Evolutionary conservation across 2,888 invertebrate species (phyloP).

Genomic region (Hypselothyrea guttata): DNA sequence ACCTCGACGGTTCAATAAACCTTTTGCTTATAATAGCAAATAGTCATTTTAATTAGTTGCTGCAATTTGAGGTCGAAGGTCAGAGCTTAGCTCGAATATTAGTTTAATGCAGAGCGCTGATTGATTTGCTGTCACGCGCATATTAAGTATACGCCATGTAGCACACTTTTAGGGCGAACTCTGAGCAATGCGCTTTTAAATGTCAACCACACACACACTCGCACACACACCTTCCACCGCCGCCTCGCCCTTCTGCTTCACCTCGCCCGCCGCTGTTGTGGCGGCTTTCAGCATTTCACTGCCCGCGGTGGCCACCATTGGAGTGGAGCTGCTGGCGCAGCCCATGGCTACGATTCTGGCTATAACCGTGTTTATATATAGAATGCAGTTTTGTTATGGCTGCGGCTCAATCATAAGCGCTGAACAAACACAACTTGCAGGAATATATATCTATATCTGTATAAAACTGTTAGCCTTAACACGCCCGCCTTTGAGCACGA

Average conservation of each 20-base stretch:
- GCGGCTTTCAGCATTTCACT: constrained; percentile 80
- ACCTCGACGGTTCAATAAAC: background rate
- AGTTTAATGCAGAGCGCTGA: constrained; percentile 25
- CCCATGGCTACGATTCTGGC: constrained; percentile 63
- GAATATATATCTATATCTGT: constrained; percentile 5
- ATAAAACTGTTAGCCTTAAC: constrained; percentile 35
- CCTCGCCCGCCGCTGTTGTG: constrained; percentile 76
- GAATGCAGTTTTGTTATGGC: constrained; percentile 6
- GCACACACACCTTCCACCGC: constrained; percentile 70
- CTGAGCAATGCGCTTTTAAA: constrained; percentile 46
- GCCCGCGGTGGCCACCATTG: constrained; percentile 79
- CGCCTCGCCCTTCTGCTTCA: constrained; percentile 72
- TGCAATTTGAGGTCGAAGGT: constrained; percentile 22
- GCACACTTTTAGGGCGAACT: constrained; percentile 5
- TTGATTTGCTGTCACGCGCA: constrained; percentile 42
- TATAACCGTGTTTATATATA: constrained; percentile 23
- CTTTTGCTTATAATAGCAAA: background rate
- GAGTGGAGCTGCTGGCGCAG: constrained; percentile 80
- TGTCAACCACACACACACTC: constrained; percentile 46
- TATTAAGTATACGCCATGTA: constrained; percentile 44
- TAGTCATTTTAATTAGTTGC: constrained; percentile 6
- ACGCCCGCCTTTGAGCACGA: constrained; percentile 74
- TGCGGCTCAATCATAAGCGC: constrained; percentile 21
- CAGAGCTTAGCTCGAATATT: constrained; percentile 10
- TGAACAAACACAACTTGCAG: constrained; percentile 41